Evolutionary conservation across 1,140 invertebrate species (phyloP), one percentile per base, ranked within the genome.

Genomic region (Hestina assimilis): DNA sequence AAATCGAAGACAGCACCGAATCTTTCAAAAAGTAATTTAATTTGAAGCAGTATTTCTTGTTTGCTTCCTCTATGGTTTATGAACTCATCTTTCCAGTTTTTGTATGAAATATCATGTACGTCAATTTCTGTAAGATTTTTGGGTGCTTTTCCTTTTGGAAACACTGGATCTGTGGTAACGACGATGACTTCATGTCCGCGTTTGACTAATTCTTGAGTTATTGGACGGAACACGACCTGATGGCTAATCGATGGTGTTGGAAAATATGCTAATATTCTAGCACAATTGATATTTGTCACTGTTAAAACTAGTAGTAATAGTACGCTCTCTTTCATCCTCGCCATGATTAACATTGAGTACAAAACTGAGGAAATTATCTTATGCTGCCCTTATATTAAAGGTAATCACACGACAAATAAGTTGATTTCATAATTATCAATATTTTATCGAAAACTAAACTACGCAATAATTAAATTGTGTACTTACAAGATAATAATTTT

Each of bases 191-290:
- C 50, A 53, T 70, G 62, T 41, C 62, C 59, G 6, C 47, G 40
- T 46, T 63, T 56, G 1, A 48, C 41, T 8, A 72, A 45, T 28
- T 61, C 69, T 15, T 56, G 41, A 9, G 72, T 67, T 4, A 89
- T 12, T 11, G 76, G 65, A 48, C 75, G 46, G 45, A 87, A 82
- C 14, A 89, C 71, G 19, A 83, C 74, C 60, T 83, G 79, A 56
- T 90, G 89, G 54, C 86, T 89, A 9, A 59, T 58, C 3, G 72
- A 77, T 33, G 85, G 78, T 3, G 79, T 73, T 21, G 89, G 87
- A 47, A 85, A 86, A 11, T 89, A 61, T 8, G 62, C 79, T 20
- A 90, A 69, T 58, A 90, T 87, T 73, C 71, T 63, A 3, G 73
- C 71, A n/a, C n/a, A n/a, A n/a, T n/a, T n/a, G n/a, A n/a, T n/a